A percentile compares a stretch with the other conserved stretches of the same genome.
Conservation (phyloP, 1,140 invertebrate genomes). For the Notospermus geniculatus region DNA sequence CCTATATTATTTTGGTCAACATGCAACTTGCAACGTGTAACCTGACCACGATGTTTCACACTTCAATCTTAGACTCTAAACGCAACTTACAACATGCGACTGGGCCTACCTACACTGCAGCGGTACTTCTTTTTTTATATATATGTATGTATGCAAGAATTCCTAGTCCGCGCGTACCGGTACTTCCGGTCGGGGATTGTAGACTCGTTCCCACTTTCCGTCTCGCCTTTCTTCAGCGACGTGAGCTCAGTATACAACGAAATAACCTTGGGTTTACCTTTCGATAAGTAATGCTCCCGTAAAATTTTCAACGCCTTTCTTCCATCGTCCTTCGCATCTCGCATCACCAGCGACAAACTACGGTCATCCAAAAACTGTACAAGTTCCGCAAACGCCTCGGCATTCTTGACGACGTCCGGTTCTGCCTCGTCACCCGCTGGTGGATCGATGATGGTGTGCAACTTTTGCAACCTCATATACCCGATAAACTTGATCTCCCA, state of each 20-base stretch:
- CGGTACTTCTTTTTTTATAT: no score
- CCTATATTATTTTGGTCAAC: no score
- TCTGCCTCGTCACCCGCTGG: neutral
- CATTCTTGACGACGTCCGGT: slow-evolving; percentile 17
- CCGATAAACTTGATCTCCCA: slow-evolving; percentile 24
- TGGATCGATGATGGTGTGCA: slow-evolving; percentile 10
- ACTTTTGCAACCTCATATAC: slow-evolving; percentile 15
- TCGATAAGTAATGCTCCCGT: slow-evolving; percentile 18
- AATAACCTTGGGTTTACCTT: slow-evolving; percentile 20
- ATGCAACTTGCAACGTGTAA: no score
- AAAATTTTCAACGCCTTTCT: slow-evolving; percentile 21
- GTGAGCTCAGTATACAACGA: slow-evolving; percentile 23
- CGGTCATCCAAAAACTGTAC: no score
- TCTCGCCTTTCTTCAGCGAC: slow-evolving; percentile 9
- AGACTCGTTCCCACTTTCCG: no score
- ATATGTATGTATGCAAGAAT: no score
- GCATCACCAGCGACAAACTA: slow-evolving; percentile 20
- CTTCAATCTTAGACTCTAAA: no score
- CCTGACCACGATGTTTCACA: no score
- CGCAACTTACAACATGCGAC: no score
- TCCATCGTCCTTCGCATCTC: slow-evolving; percentile 21
- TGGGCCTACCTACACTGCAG: no score
- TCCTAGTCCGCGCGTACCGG: no score
- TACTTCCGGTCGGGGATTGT: no score
- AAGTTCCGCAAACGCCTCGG: slow-evolving; percentile 19